Percentiles rank a stretch among this genome's conserved stretches.
Conservation (phyloP, 2,888 invertebrate species). For the Troglohyphantes excavatus region DNA sequence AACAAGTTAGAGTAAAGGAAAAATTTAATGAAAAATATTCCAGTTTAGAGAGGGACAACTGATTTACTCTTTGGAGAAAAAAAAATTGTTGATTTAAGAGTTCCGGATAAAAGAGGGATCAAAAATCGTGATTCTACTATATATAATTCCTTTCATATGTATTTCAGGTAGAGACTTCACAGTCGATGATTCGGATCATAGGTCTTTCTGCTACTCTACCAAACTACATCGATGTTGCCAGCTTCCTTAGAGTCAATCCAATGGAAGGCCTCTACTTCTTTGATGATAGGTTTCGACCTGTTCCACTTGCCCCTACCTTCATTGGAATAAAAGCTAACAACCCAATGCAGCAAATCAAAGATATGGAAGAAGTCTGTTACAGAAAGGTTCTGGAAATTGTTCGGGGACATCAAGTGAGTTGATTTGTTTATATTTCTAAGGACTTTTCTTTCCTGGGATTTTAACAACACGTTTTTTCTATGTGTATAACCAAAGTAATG, state of each 20-base stretch:
- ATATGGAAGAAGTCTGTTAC: slow-evolving; percentile 96
- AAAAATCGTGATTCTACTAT: too few relatives aligned
- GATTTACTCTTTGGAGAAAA: not conserved
- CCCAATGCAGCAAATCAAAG: slow-evolving; percentile 86
- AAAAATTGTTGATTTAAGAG: not conserved
- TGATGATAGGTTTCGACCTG: slow-evolving; percentile 96
- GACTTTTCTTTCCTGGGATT: too few relatives aligned
- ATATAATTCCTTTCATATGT: not conserved
- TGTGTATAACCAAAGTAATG: too few relatives aligned
- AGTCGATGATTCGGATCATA: slow-evolving; percentile 88
- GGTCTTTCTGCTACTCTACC: slow-evolving; percentile 98
- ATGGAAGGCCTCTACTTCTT: slow-evolving; percentile 95
- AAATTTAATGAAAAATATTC: too few relatives aligned
- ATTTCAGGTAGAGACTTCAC: slow-evolving; percentile 89
- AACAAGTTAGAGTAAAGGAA: too few relatives aligned
- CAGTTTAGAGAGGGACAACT: too few relatives aligned
- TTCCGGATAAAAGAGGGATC: too few relatives aligned
- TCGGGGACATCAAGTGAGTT: slow-evolving; percentile 91
- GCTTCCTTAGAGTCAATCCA: slow-evolving; percentile 96
- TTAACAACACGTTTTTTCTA: too few relatives aligned
- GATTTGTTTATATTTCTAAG: too few relatives aligned
- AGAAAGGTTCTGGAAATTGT: slow-evolving; percentile 94
- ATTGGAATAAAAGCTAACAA: slow-evolving; percentile 90
- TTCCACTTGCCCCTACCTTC: slow-evolving; percentile 95
- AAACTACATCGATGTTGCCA: slow-evolving; percentile 97